Conservation (phyloP, 2,888 invertebrate genomes). For the Drosophila paranaensis region DNA sequence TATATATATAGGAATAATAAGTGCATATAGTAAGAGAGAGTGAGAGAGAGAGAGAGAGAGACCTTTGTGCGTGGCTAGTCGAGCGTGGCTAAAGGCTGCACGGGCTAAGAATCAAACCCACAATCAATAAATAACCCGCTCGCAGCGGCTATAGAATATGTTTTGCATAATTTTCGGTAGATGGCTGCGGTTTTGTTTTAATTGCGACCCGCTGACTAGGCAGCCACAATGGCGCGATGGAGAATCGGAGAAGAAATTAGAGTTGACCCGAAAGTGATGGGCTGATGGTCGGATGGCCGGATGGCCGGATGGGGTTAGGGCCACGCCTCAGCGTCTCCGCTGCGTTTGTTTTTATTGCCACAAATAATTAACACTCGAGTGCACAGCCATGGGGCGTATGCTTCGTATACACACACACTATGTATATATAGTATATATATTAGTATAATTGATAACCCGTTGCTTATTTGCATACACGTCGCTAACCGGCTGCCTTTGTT, state of each 20-base stretch:
- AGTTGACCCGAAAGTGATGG: slow-evolving; percentile 30
- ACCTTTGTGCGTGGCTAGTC: slow-evolving; percentile 67
- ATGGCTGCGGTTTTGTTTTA: slow-evolving; percentile 69
- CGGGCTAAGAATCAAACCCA: slow-evolving; percentile 57
- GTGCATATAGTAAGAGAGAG: too few species aligned
- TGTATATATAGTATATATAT: too few species aligned
- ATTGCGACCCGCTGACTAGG: slow-evolving; percentile 78
- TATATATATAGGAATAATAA: background rate
- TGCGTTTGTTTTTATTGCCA: slow-evolving; percentile 72
- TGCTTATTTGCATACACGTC: slow-evolving; percentile 74
- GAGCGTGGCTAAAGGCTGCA: slow-evolving; percentile 65
- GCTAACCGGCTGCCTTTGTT: slow-evolving; percentile 31
- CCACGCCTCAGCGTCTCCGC: slow-evolving; percentile 73
- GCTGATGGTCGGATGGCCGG: too few species aligned
- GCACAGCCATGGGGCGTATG: slow-evolving; percentile 64
- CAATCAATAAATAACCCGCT: slow-evolving; percentile 30
- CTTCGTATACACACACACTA: slow-evolving; percentile 36
- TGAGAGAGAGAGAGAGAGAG: too few species aligned
- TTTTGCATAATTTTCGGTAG: slow-evolving; percentile 45
- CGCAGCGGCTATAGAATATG: background rate
- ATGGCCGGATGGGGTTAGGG: slow-evolving; percentile 62
- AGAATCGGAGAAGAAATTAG: background rate
- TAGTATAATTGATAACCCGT: slow-evolving; percentile 78
- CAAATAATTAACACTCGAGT: slow-evolving; percentile 67
- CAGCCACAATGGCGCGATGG: slow-evolving; percentile 46